These are phyloP conservation scores for Phallusia fumigata DNA, from an alignment of 23 tunicate species.

Conservation along the genomic window DNA sequence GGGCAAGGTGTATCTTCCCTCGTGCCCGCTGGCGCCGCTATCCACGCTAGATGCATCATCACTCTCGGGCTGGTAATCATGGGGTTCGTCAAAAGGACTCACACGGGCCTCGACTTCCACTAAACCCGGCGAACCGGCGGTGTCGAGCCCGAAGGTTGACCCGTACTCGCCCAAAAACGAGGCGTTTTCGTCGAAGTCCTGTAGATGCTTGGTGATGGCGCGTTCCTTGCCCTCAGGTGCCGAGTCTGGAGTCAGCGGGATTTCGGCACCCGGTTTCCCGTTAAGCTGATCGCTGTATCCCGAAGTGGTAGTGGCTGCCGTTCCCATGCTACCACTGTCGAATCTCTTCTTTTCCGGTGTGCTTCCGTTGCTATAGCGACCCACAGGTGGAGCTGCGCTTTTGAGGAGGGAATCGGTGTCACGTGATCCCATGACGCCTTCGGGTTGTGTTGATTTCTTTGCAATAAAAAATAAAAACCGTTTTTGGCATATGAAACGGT, in stretches of 20 bases:
- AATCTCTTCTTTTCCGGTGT: neutral
- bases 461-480: neutral
- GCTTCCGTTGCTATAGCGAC: neutral
- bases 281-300: constrained; percentile 44
- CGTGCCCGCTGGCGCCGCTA: constrained; percentile 40
- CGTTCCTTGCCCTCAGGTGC: constrained; percentile 48
- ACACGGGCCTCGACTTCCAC: constrained; percentile 39
- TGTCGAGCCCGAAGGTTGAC: constrained; percentile 62
- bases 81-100: constrained; percentile 28
- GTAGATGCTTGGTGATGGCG: constrained; percentile 53
- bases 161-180: constrained; percentile 81
- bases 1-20: constrained; percentile 40
- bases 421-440: neutral
- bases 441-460: neutral
- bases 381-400: constrained; percentile 9
- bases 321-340: neutral
- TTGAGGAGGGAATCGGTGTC: constrained; percentile 33
- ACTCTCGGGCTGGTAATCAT: neutral
- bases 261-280: constrained; percentile 15
- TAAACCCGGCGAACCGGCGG: neutral
- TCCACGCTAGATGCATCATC: constrained; percentile 21
- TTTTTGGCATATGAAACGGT: no score
- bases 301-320: constrained; percentile 44
- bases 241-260: neutral
- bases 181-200: constrained; percentile 79